A percentile compares a stretch with the other conserved stretches of the same genome.
Conservation (phyloP, 2,113 vertebrate genomes). For the Pogona vitticeps region DNA sequence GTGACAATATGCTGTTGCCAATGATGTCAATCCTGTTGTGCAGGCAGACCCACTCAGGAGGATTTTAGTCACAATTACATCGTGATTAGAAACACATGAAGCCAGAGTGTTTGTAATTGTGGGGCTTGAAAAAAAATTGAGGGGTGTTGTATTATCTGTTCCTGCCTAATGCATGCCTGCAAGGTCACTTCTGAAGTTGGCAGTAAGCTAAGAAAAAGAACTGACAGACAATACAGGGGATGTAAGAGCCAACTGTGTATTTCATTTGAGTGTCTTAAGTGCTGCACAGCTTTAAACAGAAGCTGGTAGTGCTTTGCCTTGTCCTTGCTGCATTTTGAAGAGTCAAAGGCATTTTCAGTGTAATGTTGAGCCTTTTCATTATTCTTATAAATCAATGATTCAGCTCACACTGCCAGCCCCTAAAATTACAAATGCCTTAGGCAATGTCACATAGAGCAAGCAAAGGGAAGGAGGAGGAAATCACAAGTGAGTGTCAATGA, state of each 20-base stretch:
- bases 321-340: constrained; percentile 5
- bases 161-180: background rate
- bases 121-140: background rate
- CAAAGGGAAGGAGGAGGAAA: constrained; percentile 26
- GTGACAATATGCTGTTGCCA: too few relatives aligned
- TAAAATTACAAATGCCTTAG: constrained; percentile 35
- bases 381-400: constrained; percentile 41
- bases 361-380: constrained; percentile 24
- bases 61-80: too few relatives aligned
- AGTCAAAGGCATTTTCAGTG: constrained; percentile 4
- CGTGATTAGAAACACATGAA: too few relatives aligned
- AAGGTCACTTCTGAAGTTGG: background rate
- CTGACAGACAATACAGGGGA: background rate
- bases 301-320: background rate
- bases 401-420: constrained; percentile 27
- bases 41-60: too few relatives aligned
- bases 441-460: constrained; percentile 38
- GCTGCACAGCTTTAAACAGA: background rate
- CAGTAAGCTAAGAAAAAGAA: background rate
- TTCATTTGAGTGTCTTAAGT: constrained; percentile 7
- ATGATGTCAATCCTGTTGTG: too few relatives aligned
- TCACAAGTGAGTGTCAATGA: constrained; percentile 12
- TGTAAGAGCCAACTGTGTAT: constrained; percentile 5
- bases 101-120: background rate
- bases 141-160: too few relatives aligned